Percentiles rank a stretch among this genome's conserved stretches.
Evolutionary conservation across 2,113 vertebrate genomes (phyloP).

Genomic region (Ceratotherium simum): DNA sequence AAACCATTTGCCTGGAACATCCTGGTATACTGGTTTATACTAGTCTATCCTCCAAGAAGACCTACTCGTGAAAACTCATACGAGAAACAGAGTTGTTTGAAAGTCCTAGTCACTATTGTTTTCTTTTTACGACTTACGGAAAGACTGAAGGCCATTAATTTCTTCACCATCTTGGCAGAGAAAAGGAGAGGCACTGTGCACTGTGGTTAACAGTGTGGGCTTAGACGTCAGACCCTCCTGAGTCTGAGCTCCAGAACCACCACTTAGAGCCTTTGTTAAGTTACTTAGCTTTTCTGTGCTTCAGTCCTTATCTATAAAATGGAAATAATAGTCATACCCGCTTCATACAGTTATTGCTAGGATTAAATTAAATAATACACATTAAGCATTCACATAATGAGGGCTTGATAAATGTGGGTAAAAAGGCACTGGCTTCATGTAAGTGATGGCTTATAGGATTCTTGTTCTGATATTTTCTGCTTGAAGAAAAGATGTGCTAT

Average conservation of each 20-base stretch:
- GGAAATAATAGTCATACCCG: neutral
- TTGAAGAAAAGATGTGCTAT: conserved; percentile 9
- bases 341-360: neutral
- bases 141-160: neutral
- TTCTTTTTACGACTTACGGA: neutral
- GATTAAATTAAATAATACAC: neutral
- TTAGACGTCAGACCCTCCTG: neutral
- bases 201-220: neutral
- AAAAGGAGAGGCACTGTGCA: neutral
- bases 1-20: neutral
- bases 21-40: neutral
- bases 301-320: neutral
- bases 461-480: neutral
- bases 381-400: neutral
- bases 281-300: neutral
- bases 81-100: neutral
- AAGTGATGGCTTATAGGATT: neutral
- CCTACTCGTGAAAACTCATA: conserved; percentile 3
- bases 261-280: neutral
- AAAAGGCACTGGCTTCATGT: neutral
- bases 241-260: neutral
- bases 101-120: neutral
- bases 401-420: neutral
- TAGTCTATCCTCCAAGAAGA: neutral
- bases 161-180: conserved; percentile 12